Evolutionary conservation across 2,797 vertebrate species (phyloP), one percentile per base, ranked within the genome.

Genomic region (Xenentodon cancila): DNA sequence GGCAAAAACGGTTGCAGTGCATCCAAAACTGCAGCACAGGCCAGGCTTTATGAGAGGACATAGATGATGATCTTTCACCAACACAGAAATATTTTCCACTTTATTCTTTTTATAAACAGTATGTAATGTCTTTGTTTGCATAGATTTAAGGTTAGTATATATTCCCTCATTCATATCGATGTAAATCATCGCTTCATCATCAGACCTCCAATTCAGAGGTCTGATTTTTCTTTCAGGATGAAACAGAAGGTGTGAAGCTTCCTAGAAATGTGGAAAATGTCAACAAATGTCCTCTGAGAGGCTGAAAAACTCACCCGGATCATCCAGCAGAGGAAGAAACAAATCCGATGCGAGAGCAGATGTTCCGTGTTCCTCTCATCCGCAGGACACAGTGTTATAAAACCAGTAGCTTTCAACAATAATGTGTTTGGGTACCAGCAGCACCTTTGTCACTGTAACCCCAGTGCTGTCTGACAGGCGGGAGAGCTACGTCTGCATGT

Each of bases 191-290:
- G 18, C 6, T 16, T 42, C 15, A 9, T 25, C 21, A 25, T 9
- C 32, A 32, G 15, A 42, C 6, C 13, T n/a, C 43, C 22, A 4
- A 42, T 15, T 8, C 22, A 16, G 9, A 55, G 16, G 4, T 16
- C 19, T 12, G 1, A 5, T 4, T 18, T 8, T 32, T 17, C 15
- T 55, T 51, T 30, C 22, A 1, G 37, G 21, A 21, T 45, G n/a
- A 30, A 49, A 56, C 64, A 74, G 81, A 56, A 71, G 87, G 80
- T 80, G 65, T 22, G 47, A 30, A 86, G 82, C 86, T 88, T 87
- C 83, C 85, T 88, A 90, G 87, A 93, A 93, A 93, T 86, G 84
- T 80, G 70, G 79, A 84, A 75, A 82, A 79, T 74, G 84, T 89
- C 84, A 89, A 91, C 87, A 89, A 66, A 86, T 82, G 32, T 32